Conservation (phyloP, 2,888 invertebrate genomes). For the Sussaba pulchella region DNA sequence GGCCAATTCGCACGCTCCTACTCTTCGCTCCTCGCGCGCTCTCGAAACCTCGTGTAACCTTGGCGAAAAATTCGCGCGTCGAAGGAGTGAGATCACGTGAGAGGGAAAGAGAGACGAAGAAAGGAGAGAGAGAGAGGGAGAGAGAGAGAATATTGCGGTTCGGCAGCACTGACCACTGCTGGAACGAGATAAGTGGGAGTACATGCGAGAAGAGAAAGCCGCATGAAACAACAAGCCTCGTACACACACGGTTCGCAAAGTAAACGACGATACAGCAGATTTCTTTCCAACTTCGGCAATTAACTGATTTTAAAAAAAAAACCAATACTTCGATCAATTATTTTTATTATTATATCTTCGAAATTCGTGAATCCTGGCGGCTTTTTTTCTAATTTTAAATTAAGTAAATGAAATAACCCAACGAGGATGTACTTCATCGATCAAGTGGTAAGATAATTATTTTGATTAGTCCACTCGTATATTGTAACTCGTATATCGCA, state of each 20-base stretch:
- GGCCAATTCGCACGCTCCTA: background rate
- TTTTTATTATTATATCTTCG: too few species aligned
- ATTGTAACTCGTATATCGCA: background rate
- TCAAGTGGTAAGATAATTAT: too few species aligned
- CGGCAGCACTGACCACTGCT: conserved; percentile 54
- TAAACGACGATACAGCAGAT: conserved; percentile 22
- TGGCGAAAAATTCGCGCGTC: conserved; percentile 55
- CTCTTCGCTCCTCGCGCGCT: background rate
- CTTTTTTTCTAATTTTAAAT: too few species aligned
- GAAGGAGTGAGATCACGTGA: conserved; percentile 42
- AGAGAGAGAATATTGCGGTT: conserved; percentile 51
- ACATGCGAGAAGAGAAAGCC: conserved; percentile 52
- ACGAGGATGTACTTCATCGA: too few species aligned
- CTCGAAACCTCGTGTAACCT: conserved; percentile 13
- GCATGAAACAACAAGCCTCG: conserved; percentile 15
- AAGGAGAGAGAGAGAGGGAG: conserved; percentile 43
- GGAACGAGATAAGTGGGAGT: conserved; percentile 54
- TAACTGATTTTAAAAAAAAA: too few species aligned
- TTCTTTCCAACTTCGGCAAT: too few species aligned
- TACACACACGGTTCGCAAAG: conserved; percentile 38
- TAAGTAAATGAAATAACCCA: too few species aligned
- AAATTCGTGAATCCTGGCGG: too few species aligned
- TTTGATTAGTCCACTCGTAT: background rate
- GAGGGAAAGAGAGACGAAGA: too few species aligned
- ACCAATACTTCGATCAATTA: too few species aligned